Evolutionary conservation across 2,797 vertebrate species (phyloP).

Genomic region (Oreortyx pictus): DNA sequence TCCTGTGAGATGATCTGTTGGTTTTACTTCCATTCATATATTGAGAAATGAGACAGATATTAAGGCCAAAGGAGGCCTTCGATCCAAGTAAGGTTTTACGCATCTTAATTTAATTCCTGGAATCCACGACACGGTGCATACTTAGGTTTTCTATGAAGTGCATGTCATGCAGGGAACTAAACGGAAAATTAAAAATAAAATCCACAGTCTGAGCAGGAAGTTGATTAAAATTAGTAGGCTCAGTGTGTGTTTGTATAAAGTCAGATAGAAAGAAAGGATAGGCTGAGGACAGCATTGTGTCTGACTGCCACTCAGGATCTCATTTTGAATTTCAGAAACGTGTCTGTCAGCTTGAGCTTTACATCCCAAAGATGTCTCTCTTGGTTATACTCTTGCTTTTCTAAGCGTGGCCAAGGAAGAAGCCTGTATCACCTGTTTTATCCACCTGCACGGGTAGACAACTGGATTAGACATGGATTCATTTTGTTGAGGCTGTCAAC

Average conservation of each 20-base stretch:
- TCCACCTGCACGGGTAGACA: background rate
- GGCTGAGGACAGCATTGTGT: accelerated
- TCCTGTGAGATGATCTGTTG: background rate
- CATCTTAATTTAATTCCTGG: background rate
- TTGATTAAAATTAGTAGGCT: background rate
- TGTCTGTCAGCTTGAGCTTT: background rate
- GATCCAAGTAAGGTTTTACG: background rate
- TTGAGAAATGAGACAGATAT: background rate
- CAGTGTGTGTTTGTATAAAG: background rate
- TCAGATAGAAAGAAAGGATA: background rate
- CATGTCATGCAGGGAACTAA: background rate
- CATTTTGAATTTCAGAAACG: background rate
- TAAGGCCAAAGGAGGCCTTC: background rate
- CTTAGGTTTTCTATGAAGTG: background rate
- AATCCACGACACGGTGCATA: background rate
- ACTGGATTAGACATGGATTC: background rate
- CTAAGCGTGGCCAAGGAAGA: background rate
- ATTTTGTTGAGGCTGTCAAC: background rate
- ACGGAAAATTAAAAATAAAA: background rate
- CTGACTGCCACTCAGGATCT: background rate
- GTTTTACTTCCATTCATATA: background rate
- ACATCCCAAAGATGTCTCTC: background rate
- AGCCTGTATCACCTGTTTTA: background rate
- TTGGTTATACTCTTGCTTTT: background rate
- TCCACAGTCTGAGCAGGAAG: background rate